Evolutionary conservation across 2,888 invertebrate genomes (phyloP).

Genomic region (Chrysina gloriosa): DNA sequence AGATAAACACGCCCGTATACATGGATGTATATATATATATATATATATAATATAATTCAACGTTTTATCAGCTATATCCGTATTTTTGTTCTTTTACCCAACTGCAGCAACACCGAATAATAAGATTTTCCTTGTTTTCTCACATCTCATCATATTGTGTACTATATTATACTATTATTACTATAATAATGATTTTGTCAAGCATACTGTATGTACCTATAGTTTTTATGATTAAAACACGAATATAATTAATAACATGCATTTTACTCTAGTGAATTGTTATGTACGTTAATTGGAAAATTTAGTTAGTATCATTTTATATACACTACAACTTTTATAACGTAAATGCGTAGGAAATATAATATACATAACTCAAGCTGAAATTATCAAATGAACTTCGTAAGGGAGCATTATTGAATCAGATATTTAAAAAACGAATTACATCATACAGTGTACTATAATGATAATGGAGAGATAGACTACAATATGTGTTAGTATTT

Average conservation of each 20-base stretch:
- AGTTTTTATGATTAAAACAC: slow-evolving; percentile 17
- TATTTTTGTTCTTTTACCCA: too few species aligned
- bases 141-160: background rate
- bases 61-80: background rate
- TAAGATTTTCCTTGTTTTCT: background rate
- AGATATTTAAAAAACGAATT: too few species aligned
- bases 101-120: background rate
- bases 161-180: slow-evolving; percentile 23
- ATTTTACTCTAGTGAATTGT: slow-evolving; percentile 26
- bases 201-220: slow-evolving; percentile 33
- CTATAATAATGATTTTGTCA: slow-evolving; percentile 1
- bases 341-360: background rate
- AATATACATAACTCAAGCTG: too few species aligned
- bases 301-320: slow-evolving; percentile 2
- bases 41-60: too few species aligned
- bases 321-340: slow-evolving; percentile 1
- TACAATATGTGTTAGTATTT: too few species aligned
- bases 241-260: slow-evolving; percentile 14
- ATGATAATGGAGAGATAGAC: too few species aligned
- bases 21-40: slow-evolving; percentile 33
- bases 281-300: background rate
- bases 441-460: too few species aligned
- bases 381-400: too few species aligned
- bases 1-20: background rate
- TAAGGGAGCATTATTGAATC: too few species aligned